phyloP scores from a whole-genome alignment of 2,797 vertebrate genomes.

The Ispidina picta region DNA sequence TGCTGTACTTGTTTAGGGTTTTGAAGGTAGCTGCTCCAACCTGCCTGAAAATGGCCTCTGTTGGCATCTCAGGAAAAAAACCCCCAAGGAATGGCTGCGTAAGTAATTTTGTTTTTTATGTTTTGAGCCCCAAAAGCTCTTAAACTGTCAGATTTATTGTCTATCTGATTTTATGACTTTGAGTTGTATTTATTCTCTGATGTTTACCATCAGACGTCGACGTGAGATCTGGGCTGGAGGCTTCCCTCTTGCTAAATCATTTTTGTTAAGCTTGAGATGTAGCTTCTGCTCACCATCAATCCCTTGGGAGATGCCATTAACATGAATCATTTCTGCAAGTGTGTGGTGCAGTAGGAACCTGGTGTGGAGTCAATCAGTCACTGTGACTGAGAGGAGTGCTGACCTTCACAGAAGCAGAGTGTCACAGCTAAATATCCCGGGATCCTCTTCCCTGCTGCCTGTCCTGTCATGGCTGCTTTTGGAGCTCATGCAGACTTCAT shows the following conservation, averaged over 20 bases:
- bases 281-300: slow-evolving; percentile 82
- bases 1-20: slow-evolving; percentile 27
- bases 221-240: slow-evolving; percentile 63
- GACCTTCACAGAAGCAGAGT: slow-evolving; percentile 78
- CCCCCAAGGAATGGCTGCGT: slow-evolving; percentile 71
- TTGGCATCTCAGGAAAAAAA: slow-evolving; percentile 67
- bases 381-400: slow-evolving; percentile 73
- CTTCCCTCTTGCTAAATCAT: slow-evolving; percentile 81
- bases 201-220: slow-evolving; percentile 77
- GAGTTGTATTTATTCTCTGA: slow-evolving; percentile 80
- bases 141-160: slow-evolving; percentile 83
- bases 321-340: slow-evolving; percentile 83
- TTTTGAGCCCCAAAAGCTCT: slow-evolving; percentile 78
- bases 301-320: slow-evolving; percentile 78
- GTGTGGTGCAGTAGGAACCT: slow-evolving; percentile 75
- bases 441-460: slow-evolving; percentile 50
- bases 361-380: slow-evolving; percentile 78
- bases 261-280: slow-evolving; percentile 80
- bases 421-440: slow-evolving; percentile 71
- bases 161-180: slow-evolving; percentile 79
- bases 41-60: slow-evolving; percentile 63
- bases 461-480: slow-evolving; percentile 44
- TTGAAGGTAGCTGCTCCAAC: slow-evolving; percentile 36
- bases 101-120: slow-evolving; percentile 80
- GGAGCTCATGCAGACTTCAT: slow-evolving; percentile 27